These are phyloP conservation scores for Heliopora coerulea DNA, from an alignment of 92 coral and sea anemone species.

Conservation along the genomic window DNA sequence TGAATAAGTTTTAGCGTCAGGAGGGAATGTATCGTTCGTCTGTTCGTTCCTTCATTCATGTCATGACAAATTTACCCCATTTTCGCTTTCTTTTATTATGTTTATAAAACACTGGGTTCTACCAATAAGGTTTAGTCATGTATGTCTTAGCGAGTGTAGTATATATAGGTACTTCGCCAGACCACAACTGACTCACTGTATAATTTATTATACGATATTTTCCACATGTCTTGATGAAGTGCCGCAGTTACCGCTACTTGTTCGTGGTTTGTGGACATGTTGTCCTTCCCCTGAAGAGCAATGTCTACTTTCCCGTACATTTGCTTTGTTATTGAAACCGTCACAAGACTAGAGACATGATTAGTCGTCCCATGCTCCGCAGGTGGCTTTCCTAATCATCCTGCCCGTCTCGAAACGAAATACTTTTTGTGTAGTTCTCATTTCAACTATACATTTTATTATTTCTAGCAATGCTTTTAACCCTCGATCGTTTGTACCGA, in stretches of 20 bases:
- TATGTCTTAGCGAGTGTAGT: no score
- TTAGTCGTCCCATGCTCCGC: not conserved
- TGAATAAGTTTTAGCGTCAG: no score
- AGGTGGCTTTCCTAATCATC: not conserved
- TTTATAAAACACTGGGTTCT: no score
- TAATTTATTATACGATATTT: no score
- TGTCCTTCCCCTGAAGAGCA: not conserved
- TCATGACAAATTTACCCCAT: not conserved
- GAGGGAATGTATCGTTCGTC: not conserved
- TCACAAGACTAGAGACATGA: not conserved
- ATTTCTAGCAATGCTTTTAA: not conserved
- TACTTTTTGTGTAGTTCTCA: not conserved
- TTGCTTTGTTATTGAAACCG: conserved; percentile 3
- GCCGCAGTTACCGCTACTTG: not conserved
- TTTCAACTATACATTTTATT: not conserved
- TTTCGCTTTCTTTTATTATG: not conserved
- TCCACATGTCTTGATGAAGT: not conserved
- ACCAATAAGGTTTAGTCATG: no score
- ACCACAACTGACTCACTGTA: no score
- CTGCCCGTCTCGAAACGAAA: not conserved
- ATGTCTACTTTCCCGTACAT: not conserved
- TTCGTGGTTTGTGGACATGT: not conserved
- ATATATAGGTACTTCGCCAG: no score
- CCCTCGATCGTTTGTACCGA: not conserved
- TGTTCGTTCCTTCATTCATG: not conserved